phyloP scores from a whole-genome alignment of 1,140 invertebrate species.

The Drosophila burlai region DNA sequence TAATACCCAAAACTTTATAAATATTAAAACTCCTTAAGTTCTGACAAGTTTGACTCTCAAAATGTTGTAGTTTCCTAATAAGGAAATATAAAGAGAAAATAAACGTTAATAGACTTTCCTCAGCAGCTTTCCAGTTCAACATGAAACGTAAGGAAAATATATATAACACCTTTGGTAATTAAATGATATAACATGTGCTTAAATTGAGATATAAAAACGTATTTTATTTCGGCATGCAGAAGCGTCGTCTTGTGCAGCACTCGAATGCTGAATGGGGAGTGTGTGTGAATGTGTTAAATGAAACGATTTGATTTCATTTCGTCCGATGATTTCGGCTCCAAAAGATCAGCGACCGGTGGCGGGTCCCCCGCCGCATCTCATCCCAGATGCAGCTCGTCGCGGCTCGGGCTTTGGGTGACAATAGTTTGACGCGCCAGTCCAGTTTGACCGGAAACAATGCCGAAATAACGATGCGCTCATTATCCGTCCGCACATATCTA shows the following conservation, averaged over 20 bases:
- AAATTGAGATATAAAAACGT: slow-evolving; percentile 4
- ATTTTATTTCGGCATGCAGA: neutral
- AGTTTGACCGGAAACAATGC: slow-evolving; percentile 53
- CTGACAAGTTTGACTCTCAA: too few relatives aligned
- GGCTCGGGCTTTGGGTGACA: slow-evolving; percentile 18
- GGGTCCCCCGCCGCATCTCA: neutral
- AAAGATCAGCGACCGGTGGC: slow-evolving; percentile 39
- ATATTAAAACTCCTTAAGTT: too few relatives aligned
- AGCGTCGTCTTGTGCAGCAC: slow-evolving; percentile 1
- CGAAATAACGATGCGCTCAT: slow-evolving; percentile 49
- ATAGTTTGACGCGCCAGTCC: slow-evolving; percentile 39
- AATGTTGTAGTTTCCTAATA: too few relatives aligned
- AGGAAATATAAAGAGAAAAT: neutral
- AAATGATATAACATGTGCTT: neutral
- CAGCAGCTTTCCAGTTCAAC: neutral
- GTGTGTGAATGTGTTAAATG: slow-evolving; percentile 2
- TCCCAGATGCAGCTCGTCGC: slow-evolving; percentile 1
- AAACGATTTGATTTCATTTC: slow-evolving; percentile 12
- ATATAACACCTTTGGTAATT: neutral
- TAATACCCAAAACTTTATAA: too few relatives aligned
- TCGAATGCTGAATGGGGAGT: neutral
- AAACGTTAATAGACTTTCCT: neutral
- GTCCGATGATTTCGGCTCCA: neutral
- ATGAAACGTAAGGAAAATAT: neutral
- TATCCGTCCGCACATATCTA: neutral